These are phyloP conservation scores for Macquaria australasica DNA, from an alignment of 2,113 vertebrate genomes.

Conservation along the genomic window DNA sequence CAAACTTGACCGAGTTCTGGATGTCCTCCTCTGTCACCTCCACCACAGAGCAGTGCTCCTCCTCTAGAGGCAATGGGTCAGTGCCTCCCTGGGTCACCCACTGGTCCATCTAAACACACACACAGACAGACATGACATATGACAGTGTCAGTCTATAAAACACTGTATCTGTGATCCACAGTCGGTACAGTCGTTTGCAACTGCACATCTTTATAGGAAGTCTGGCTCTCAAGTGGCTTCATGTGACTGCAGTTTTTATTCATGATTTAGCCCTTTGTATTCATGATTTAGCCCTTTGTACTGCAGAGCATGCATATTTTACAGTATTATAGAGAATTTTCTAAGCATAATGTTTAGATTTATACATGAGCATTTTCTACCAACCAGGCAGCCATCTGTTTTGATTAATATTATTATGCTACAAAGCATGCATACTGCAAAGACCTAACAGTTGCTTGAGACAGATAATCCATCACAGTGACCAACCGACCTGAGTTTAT, in stretches of 20 bases:
- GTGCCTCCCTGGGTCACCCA: constrained; percentile 91
- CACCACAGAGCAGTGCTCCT: constrained; percentile 94
- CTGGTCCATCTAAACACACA: constrained; percentile 86
- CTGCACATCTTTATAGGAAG: neutral
- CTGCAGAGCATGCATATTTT: neutral
- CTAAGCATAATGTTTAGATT: neutral
- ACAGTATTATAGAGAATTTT: neutral
- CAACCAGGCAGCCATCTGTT: constrained; percentile 15
- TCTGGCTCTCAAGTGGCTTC: neutral
- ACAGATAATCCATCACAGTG: constrained; percentile 4
- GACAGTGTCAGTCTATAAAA: neutral
- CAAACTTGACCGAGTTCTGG: constrained; percentile 95
- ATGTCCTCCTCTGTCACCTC: constrained; percentile 99
- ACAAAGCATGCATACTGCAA: neutral
- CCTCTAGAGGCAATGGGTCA: constrained; percentile 92
- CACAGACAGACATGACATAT: neutral
- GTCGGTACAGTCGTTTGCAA: neutral
- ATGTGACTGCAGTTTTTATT: neutral
- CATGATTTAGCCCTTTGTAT: neutral
- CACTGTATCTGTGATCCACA: neutral
- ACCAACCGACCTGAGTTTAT: neutral
- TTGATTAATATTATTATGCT: constrained; percentile 22
- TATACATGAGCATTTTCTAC: neutral
- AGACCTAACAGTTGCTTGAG: neutral
- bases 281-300: neutral